Percentiles rank a stretch among this genome's conserved stretches.
phyloP scores from a whole-genome alignment of 1,140 invertebrate genomes.

The Apis dorsata region DNA sequence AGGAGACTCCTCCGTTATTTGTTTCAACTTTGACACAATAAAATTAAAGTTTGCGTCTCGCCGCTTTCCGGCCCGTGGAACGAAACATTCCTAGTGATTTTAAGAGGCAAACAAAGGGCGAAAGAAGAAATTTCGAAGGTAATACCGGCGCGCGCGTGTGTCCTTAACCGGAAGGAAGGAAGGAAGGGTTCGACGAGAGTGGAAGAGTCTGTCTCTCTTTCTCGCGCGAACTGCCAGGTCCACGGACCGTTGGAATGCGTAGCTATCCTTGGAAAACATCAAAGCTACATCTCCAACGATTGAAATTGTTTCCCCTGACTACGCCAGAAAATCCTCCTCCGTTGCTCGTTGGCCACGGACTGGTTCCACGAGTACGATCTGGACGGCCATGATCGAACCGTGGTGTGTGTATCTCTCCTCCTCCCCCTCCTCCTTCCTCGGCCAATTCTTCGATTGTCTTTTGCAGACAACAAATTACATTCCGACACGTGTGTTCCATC shows the following conservation, averaged over 20 bases:
- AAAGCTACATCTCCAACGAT: conserved; percentile 72
- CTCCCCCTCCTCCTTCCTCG: conserved; percentile 39
- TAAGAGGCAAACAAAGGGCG: conserved; percentile 43
- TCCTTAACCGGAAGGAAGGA: conserved; percentile 20
- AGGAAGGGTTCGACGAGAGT: background rate
- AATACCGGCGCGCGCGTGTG: conserved; percentile 11
- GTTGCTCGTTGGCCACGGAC: conserved; percentile 34
- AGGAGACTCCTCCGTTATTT: conserved; percentile 61
- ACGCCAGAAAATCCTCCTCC: conserved; percentile 27
- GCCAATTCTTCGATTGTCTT: conserved; percentile 73
- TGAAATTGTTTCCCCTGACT: conserved; percentile 75
- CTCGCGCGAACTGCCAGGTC: conserved; percentile 56
- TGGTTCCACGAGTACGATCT: conserved; percentile 33
- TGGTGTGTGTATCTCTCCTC: background rate
- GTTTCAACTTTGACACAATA: conserved; percentile 53
- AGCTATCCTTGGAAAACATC: conserved; percentile 73
- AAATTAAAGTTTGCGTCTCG: conserved; percentile 58
- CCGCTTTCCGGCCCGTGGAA: conserved; percentile 40
- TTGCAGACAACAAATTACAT: conserved; percentile 75
- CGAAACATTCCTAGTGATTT: conserved; percentile 33
- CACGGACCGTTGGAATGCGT: conserved; percentile 65
- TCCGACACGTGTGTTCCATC: conserved; percentile 60
- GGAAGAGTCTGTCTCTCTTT: conserved; percentile 46
- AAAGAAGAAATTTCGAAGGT: conserved; percentile 35
- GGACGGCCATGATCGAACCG: conserved; percentile 20